Evolutionary conservation across 1,140 invertebrate species (phyloP).

Genomic region (Drosophila persimilis): DNA sequence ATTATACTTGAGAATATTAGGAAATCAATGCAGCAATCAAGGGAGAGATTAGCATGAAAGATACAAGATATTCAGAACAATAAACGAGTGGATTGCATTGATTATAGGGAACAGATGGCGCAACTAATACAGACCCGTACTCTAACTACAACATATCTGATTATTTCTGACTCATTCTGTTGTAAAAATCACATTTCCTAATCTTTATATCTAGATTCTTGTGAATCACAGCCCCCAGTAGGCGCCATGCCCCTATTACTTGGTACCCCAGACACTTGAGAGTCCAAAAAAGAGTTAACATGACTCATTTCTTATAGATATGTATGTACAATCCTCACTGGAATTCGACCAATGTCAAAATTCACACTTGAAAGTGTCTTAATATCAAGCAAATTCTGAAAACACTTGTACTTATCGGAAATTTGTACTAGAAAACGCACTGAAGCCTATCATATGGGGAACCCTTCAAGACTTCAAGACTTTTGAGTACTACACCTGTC

Average conservation of each 20-base stretch:
- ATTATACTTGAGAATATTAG: too few species aligned
- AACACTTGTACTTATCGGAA: too few species aligned
- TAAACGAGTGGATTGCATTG: too few species aligned
- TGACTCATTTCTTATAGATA: slow-evolving; percentile 20
- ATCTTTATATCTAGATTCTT: too few species aligned
- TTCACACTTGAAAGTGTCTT: slow-evolving; percentile 52
- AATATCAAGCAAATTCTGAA: slow-evolving; percentile 16
- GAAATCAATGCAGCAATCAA: too few species aligned
- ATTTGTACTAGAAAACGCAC: slow-evolving; percentile 16
- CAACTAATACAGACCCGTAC: not conserved
- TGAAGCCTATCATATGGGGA: not conserved
- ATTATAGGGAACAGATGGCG: too few species aligned
- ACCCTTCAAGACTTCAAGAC: slow-evolving; percentile 5
- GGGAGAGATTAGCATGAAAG: too few species aligned
- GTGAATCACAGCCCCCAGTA: too few species aligned
- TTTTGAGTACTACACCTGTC: not conserved
- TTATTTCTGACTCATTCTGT: slow-evolving; percentile 19
- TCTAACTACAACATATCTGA: not conserved
- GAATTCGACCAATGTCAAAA: slow-evolving; percentile 19
- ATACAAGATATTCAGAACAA: too few species aligned
- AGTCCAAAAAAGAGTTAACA: too few species aligned
- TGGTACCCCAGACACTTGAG: too few species aligned
- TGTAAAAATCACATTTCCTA: not conserved
- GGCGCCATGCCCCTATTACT: too few species aligned
- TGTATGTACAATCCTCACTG: not conserved